Base-by-base conservation (phyloP, 2,113 vertebrate species). In the Lepisosteus osseus region DNA sequence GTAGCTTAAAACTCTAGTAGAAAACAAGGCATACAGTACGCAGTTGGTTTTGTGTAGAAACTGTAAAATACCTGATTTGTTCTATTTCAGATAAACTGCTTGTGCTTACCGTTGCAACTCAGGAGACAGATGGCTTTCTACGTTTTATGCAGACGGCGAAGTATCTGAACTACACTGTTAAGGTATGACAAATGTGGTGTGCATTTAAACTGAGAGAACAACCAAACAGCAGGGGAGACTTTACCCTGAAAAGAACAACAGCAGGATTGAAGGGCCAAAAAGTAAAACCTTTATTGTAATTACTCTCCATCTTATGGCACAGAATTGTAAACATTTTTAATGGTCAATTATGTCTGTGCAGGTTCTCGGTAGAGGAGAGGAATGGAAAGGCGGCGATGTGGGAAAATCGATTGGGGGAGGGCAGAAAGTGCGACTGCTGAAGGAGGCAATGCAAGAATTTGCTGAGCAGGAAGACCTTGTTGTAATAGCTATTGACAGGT, bases 81-180 rank as follows among this genome's bases (percentile, higher is more conserved):
- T 89, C 74, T 42, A 70, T 78, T 88, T 17, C 84, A 99, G 97
- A 95, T 72, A 97, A 98, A 72, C 86, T 99, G 68, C 90, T 98
- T n/a, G 87, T 99, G 72, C 83, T 98, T 64, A 98, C 96, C 57
- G 93, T 98, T 68, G 96, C 96, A 72, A 99, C 97, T 6, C 89
- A 92, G 82, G 94, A 96, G 88, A 96, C 90, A 0, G 97, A 99
- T 78, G 97, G 97, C 78, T 99, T 95, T 80, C 91, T 82, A 61
- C 94, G 97, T 76, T 99, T 98, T 81, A 95, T 97, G 93, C 90
- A 88, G 82, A 94, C 97, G 71, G 94, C 96, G 79, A 90, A 90
- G 65, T 93, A 95, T 76, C 98, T 98, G 88, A 97, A 97, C 86
- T 99, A 97, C 82, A 95, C 92, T 85, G 93, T 98, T 45, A 96